Conservation (phyloP, 2,797 vertebrate species). For the Hoplostethus atlanticus region DNA sequence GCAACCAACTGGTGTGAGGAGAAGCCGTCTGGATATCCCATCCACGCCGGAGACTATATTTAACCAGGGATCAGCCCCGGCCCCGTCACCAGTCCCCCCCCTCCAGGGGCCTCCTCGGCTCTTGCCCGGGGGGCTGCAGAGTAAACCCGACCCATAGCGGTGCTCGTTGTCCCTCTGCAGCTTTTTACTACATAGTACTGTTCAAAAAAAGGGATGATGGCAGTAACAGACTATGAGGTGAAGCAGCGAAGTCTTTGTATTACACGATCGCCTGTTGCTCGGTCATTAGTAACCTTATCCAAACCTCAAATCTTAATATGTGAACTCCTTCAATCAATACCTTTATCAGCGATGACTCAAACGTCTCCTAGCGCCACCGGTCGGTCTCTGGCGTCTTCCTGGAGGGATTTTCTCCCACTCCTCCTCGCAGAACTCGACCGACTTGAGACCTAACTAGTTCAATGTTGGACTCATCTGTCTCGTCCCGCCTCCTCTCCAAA, state of each 20-base stretch:
- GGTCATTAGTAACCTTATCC: not conserved
- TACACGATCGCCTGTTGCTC: not conserved
- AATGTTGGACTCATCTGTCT: no score
- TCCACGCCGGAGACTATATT: slow-evolving; percentile 84
- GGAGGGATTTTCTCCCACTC: no score
- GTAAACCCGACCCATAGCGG: slow-evolving; percentile 29
- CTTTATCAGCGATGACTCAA: no score
- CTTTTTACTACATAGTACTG: slow-evolving; percentile 41
- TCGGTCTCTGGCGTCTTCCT: no score
- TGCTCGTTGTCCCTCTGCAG: slow-evolving; percentile 47
- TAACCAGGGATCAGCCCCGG: slow-evolving; percentile 72
- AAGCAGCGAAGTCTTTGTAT: slow-evolving; percentile 6
- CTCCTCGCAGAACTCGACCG: no score
- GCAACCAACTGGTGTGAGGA: slow-evolving; percentile 40
- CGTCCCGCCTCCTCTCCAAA: no score
- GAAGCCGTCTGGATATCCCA: slow-evolving; percentile 77
- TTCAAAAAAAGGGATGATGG: slow-evolving; percentile 49
- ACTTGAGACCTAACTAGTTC: no score
- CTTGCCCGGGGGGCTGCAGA: slow-evolving; percentile 50
- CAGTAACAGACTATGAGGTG: slow-evolving; percentile 33
- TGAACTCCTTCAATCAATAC: no score
- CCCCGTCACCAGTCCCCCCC: slow-evolving; percentile 68
- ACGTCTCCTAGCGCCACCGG: no score
- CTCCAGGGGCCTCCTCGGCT: slow-evolving; percentile 31
- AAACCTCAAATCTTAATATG: no score